Percentiles rank a stretch among this genome's conserved stretches.
phyloP scores from a whole-genome alignment of 2,797 vertebrate genomes.

The Myripristis murdjan region DNA sequence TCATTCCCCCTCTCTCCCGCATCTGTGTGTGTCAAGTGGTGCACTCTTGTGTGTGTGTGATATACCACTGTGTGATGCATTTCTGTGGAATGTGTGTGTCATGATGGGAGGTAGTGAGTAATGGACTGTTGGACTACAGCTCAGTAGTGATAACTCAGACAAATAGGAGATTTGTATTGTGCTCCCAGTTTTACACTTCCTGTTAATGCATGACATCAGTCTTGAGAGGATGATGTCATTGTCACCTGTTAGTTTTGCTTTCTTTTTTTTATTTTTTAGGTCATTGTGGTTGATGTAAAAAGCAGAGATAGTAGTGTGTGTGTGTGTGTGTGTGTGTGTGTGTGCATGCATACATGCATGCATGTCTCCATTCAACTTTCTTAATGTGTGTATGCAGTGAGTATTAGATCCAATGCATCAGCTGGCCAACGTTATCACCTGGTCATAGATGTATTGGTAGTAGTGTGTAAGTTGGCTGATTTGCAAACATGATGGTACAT shows the following conservation, averaged over 20 bases:
- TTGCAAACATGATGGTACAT: no score
- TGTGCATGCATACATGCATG: background rate
- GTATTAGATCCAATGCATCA: no score
- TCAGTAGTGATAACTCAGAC: conserved; percentile 29
- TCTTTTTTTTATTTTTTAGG: background rate
- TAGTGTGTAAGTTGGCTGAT: no score
- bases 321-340: background rate
- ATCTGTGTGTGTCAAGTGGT: conserved; percentile 21
- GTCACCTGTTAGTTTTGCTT: conserved; percentile 32
- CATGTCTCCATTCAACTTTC: background rate
- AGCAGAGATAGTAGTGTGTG: background rate
- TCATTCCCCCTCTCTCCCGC: conserved; percentile 23
- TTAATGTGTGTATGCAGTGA: no score
- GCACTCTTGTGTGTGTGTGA: conserved; percentile 37
- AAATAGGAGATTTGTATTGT: conserved; percentile 38
- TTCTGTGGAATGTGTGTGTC: conserved; percentile 41
- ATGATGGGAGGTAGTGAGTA: conserved; percentile 53
- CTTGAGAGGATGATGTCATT: conserved; percentile 37
- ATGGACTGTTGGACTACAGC: conserved; percentile 42
- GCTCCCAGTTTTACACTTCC: conserved; percentile 28
- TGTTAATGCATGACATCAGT: conserved; percentile 32
- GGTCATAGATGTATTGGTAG: no score
- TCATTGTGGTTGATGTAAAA: background rate
- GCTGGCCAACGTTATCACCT: no score
- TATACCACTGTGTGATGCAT: conserved; percentile 55